phyloP scores from a whole-genome alignment of 2,113 vertebrate genomes.

The Potamarius usumacintae region DNA sequence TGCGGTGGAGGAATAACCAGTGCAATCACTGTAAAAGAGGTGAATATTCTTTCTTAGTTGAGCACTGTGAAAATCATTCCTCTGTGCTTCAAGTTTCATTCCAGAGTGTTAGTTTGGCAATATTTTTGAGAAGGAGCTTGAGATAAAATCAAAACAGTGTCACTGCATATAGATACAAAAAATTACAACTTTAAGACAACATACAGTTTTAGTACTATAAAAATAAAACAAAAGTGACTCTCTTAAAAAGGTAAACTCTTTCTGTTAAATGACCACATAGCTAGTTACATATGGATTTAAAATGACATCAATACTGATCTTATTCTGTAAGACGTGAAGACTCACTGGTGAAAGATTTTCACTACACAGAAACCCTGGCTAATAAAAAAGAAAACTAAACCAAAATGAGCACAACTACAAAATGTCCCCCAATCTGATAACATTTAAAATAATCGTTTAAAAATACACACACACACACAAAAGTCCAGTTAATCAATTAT shows the following conservation, averaged over 20 bases:
- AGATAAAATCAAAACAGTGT: conserved; percentile 56
- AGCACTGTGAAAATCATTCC: conserved; percentile 60
- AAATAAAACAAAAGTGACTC: conserved; percentile 63
- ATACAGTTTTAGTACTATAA: conserved; percentile 66
- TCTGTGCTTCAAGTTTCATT: conserved; percentile 73
- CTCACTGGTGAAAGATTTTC: conserved; percentile 62
- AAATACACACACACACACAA: conserved; percentile 59
- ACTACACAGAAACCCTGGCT: conserved; percentile 62
- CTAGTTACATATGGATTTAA: conserved; percentile 69
- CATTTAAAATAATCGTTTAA: background rate
- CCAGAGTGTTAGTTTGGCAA: conserved; percentile 75
- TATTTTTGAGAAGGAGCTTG: conserved; percentile 61
- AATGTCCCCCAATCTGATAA: conserved; percentile 44
- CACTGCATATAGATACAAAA: conserved; percentile 55
- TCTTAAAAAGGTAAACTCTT: conserved; percentile 64
- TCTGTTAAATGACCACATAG: conserved; percentile 66
- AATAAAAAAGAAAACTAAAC: conserved; percentile 33
- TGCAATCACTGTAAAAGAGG: conserved; percentile 29
- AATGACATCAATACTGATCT: conserved; percentile 67
- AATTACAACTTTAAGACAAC: conserved; percentile 61
- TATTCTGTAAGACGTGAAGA: conserved; percentile 66
- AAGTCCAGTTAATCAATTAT: conserved; percentile 61
- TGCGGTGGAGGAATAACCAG: conserved; percentile 43
- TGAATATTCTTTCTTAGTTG: conserved; percentile 20
- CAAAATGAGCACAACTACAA: conserved; percentile 29